Conservation (phyloP, 2,113 vertebrate species). For the Sciurus niger region DNA sequence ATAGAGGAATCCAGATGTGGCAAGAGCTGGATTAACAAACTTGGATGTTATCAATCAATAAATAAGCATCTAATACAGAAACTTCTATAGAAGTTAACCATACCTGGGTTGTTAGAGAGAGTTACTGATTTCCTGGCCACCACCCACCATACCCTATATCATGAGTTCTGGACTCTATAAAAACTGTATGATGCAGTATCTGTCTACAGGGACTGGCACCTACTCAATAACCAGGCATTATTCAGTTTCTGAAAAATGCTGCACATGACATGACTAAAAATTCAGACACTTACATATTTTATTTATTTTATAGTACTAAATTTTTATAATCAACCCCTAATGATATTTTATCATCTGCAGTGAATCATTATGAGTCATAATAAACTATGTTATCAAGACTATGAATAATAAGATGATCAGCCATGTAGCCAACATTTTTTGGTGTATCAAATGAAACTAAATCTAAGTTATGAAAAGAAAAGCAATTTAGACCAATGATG, state of each 20-base stretch:
- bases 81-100: conserved; percentile 13
- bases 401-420: conserved; percentile 63
- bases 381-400: conserved; percentile 66
- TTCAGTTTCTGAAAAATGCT: conserved; percentile 24
- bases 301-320: conserved; percentile 67
- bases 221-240: neutral
- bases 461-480: conserved; percentile 47
- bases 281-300: conserved; percentile 45
- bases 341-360: conserved; percentile 55
- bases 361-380: conserved; percentile 60
- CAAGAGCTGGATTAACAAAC: neutral
- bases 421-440: conserved; percentile 37
- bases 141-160: neutral
- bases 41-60: neutral
- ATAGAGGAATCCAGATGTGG: neutral
- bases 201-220: neutral
- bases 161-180: neutral
- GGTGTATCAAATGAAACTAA: conserved; percentile 55
- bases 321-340: conserved; percentile 55
- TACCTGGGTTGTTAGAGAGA: neutral
- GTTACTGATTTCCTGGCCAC: neutral
- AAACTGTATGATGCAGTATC: neutral
- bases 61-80: conserved; percentile 11
- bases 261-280: conserved; percentile 33
- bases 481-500: neutral